Conservation (phyloP, 2,888 invertebrate species). For the Romanomermis culicivorax region DNA sequence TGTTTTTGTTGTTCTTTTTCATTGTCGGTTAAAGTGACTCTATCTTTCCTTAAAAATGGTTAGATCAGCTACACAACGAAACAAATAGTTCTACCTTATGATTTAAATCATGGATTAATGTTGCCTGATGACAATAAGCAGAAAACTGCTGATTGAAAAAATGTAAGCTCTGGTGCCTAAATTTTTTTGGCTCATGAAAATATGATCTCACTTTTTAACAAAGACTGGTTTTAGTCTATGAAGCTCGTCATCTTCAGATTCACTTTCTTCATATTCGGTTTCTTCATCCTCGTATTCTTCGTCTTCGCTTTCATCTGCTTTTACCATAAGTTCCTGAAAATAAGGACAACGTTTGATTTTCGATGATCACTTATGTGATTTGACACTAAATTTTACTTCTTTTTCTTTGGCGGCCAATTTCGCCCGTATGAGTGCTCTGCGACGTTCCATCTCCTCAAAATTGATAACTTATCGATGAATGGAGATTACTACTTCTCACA, state of each 20-base stretch:
- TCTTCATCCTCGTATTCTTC: constrained; percentile 21
- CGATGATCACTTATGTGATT: too few relatives aligned
- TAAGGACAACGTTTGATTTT: not conserved
- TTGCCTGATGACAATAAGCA: too few relatives aligned
- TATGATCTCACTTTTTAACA: constrained; percentile 33
- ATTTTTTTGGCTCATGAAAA: too few relatives aligned
- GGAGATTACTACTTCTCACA: too few relatives aligned
- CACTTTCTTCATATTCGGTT: constrained; percentile 29
- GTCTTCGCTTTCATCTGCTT: constrained; percentile 18
- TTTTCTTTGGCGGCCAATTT: not conserved
- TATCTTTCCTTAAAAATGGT: constrained; percentile 46
- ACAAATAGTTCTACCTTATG: too few relatives aligned
- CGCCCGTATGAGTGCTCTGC: constrained; percentile 3
- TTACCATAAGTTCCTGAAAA: constrained; percentile 13
- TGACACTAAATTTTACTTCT: constrained; percentile 10
- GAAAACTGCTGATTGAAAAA: too few relatives aligned
- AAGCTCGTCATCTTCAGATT: constrained; percentile 32
- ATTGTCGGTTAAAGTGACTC: constrained; percentile 80
- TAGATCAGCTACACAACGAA: too few relatives aligned
- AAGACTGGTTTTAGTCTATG: constrained; percentile 36
- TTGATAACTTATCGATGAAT: not conserved
- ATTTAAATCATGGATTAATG: too few relatives aligned
- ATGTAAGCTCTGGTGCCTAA: too few relatives aligned
- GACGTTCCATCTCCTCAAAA: constrained; percentile 15
- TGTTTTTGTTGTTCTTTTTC: constrained; percentile 65